A percentile compares a stretch with the other conserved stretches of the same genome.
These are phyloP conservation scores for Vultur gryphus DNA, from an alignment of 2,797 vertebrate species.

Conservation along the genomic window DNA sequence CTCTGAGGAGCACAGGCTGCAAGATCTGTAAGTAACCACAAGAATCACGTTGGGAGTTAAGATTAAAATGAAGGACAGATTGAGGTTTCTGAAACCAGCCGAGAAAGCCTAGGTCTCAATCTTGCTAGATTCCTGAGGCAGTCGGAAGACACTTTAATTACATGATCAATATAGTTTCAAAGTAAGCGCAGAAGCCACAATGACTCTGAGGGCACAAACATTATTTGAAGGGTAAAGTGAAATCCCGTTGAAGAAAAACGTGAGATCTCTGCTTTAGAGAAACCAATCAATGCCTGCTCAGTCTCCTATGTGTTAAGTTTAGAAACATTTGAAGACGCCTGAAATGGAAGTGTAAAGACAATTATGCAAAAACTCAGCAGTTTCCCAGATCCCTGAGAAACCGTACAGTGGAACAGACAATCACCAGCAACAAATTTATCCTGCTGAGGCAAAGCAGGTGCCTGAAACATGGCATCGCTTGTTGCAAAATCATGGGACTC, in stretches of 20 bases:
- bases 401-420: not conserved
- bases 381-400: conserved; percentile 32
- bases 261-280: conserved; percentile 4
- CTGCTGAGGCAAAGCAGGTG: not conserved
- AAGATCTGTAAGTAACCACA: not conserved
- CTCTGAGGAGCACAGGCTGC: not conserved
- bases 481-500: not conserved
- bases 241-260: not conserved
- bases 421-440: not conserved
- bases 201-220: conserved; percentile 43
- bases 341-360: conserved; percentile 40
- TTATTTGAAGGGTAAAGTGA: conserved; percentile 20
- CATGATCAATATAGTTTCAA: conserved; percentile 55
- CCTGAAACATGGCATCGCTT: not conserved
- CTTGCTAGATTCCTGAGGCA: conserved; percentile 4
- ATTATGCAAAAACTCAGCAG: conserved; percentile 36
- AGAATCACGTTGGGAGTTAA: not conserved
- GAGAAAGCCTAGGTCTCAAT: conserved; percentile 11
- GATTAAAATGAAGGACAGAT: conserved; percentile 1
- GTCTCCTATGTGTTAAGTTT: conserved; percentile 42
- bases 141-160: conserved; percentile 48
- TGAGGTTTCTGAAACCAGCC: conserved; percentile 13
- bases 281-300: conserved; percentile 28
- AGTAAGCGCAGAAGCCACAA: conserved; percentile 35
- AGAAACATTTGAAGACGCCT: conserved; percentile 43